These are phyloP conservation scores for Protobothrops flavoviridis DNA, from an alignment of 2,113 vertebrate species.

Conservation along the genomic window DNA sequence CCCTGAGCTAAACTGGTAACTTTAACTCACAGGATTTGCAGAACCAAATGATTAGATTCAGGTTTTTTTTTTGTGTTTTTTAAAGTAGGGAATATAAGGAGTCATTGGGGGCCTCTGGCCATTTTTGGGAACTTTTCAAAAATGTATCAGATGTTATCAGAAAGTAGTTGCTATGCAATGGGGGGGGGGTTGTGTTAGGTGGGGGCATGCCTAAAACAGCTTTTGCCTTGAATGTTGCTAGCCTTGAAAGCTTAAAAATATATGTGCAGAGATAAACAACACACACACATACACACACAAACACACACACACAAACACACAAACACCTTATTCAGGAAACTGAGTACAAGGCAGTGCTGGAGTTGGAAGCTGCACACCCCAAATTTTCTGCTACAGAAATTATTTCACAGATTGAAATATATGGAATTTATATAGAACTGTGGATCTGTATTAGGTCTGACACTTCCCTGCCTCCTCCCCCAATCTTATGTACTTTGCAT, in stretches of 20 bases:
- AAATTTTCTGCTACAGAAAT: background rate
- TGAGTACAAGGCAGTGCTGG: background rate
- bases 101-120: background rate
- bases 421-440: background rate
- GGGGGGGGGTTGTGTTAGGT: background rate
- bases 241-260: background rate
- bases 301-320: background rate
- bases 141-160: background rate
- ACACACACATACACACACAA: background rate
- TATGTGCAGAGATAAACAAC: background rate
- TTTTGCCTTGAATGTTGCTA: background rate
- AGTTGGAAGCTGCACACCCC: background rate
- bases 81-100: background rate
- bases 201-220: background rate
- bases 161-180: background rate
- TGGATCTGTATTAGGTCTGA: background rate
- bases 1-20: background rate
- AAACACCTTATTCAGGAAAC: background rate
- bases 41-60: constrained; percentile 52
- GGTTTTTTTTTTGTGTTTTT: background rate
- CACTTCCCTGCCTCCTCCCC: background rate
- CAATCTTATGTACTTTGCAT: background rate
- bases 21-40: constrained; percentile 55
- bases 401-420: background rate
- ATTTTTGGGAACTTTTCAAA: background rate